phyloP scores from a whole-genome alignment of 2,888 invertebrate genomes.

The Dasysyrphus albostriatus region DNA sequence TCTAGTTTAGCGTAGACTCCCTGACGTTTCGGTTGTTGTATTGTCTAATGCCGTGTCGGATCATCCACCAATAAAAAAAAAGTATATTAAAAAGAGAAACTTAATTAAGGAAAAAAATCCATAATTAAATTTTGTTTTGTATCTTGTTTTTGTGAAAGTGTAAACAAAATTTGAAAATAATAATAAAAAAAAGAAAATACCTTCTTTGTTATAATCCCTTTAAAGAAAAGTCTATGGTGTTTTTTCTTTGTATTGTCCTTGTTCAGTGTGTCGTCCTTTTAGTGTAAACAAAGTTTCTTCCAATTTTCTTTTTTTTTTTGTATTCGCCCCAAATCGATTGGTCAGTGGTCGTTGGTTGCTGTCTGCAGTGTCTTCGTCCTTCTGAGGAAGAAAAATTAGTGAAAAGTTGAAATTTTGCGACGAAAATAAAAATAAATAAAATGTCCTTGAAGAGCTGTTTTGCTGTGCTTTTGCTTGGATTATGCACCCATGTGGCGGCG shows the following conservation, averaged over 20 bases:
- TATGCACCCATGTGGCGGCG: constrained; percentile 74
- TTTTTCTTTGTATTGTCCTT: constrained; percentile 12
- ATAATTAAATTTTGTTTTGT: constrained; percentile 55
- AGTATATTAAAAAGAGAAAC: constrained; percentile 58
- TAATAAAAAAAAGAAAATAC: constrained; percentile 9
- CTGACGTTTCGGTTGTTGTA: constrained; percentile 79
- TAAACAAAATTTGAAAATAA: constrained; percentile 49
- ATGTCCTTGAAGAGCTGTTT: constrained; percentile 71
- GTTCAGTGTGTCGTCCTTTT: constrained; percentile 24
- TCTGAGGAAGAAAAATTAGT: constrained; percentile 27
- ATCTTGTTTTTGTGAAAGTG: constrained; percentile 52
- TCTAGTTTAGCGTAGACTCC: constrained; percentile 81
- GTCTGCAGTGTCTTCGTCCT: constrained; percentile 17
- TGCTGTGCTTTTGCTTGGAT: constrained; percentile 71
- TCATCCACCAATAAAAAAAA: constrained; percentile 21
- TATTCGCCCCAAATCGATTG: constrained; percentile 64
- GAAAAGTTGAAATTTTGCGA: constrained; percentile 43
- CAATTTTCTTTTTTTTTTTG: constrained; percentile 1
- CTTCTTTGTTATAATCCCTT: constrained; percentile 8
- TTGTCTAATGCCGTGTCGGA: constrained; percentile 64
- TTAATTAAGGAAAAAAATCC: constrained; percentile 46
- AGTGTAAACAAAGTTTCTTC: constrained; percentile 66
- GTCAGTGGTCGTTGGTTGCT: constrained; percentile 30
- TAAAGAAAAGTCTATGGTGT: neutral
- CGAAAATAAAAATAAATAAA: constrained; percentile 26